Evolutionary conservation across 2,113 vertebrate genomes (phyloP).

Genomic region (Corythornis cristatus): DNA sequence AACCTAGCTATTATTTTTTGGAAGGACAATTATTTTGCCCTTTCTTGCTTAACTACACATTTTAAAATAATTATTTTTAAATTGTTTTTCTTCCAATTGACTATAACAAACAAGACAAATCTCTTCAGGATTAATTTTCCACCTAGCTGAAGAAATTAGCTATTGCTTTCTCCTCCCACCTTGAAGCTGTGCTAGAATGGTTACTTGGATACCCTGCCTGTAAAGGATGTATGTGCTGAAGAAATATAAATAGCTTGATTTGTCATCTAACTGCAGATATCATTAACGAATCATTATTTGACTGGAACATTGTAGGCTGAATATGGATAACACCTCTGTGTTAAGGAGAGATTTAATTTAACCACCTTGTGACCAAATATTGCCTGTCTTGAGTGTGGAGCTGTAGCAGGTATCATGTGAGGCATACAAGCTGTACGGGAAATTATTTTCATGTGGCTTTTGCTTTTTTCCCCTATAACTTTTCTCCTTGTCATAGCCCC

Average conservation of each 20-base stretch:
- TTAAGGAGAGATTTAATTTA: constrained; percentile 21
- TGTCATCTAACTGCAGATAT: constrained; percentile 53
- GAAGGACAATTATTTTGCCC: background rate
- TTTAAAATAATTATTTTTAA: background rate
- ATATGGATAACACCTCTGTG: background rate
- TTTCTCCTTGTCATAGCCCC: background rate
- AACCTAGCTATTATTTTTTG: background rate
- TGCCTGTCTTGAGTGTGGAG: background rate
- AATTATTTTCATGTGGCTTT: background rate
- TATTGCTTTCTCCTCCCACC: constrained; percentile 33
- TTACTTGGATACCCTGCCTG: constrained; percentile 56
- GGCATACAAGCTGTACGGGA: background rate
- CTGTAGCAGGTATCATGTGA: background rate
- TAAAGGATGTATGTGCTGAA: background rate
- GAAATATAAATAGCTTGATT: constrained; percentile 42
- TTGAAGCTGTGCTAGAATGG: background rate
- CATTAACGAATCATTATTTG: constrained; percentile 48
- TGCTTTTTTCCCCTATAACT: background rate
- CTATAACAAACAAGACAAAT: background rate
- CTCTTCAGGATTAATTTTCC: constrained; percentile 48
- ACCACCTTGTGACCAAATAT: constrained; percentile 10
- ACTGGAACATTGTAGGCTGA: constrained; percentile 48
- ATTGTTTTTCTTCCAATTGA: constrained; percentile 27
- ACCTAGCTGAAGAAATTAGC: constrained; percentile 34
- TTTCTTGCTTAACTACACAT: background rate